These are phyloP conservation scores for Acanthoscelides obtectus DNA, from an alignment of 2,888 invertebrate genomes.

Conservation along the genomic window DNA sequence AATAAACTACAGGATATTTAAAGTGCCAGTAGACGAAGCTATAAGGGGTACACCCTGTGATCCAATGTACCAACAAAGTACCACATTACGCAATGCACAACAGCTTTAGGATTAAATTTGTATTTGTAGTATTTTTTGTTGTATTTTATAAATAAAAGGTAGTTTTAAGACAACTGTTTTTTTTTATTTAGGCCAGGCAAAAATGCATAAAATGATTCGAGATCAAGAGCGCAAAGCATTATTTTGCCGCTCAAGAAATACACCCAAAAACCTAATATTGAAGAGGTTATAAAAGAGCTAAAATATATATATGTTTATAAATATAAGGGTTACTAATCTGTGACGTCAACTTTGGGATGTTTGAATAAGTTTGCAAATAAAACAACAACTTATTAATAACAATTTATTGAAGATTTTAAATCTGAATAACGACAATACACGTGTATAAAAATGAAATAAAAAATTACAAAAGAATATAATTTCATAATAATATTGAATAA, in stretches of 20 bases:
- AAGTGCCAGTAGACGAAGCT: constrained; percentile 44
- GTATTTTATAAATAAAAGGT: not conserved
- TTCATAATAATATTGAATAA: not conserved
- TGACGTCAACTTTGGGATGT: no score
- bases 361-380: not conserved
- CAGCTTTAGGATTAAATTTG: not conserved
- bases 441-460: not conserved
- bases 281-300: no score
- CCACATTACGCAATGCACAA: not conserved
- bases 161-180: not conserved
- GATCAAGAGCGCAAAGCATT: no score
- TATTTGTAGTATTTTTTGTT: not conserved
- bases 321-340: no score
- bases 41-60: constrained; percentile 47
- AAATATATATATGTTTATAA: no score
- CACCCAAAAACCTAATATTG: no score
- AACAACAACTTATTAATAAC: not conserved
- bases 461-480: not conserved
- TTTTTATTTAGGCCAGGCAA: no score
- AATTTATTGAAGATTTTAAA: not conserved
- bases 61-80: constrained; percentile 4
- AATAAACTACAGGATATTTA: constrained; percentile 60
- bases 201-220: no score
- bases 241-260: no score
- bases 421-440: not conserved